Evolutionary conservation across 2,797 vertebrate genomes (phyloP).

Genomic region (Phrynocephalus vlangalii): DNA sequence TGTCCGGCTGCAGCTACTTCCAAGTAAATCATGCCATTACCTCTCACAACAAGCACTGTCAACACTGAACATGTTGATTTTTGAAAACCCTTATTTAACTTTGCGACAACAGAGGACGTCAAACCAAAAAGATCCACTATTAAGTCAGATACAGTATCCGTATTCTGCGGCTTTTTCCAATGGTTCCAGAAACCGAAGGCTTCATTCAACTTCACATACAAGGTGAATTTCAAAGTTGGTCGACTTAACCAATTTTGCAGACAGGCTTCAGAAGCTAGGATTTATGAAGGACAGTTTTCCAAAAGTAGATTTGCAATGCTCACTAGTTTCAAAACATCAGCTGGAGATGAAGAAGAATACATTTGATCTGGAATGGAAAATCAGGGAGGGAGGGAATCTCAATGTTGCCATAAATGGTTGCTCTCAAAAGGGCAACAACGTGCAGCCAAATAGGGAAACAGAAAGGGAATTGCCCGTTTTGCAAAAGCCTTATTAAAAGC

Average conservation of each 20-base stretch:
- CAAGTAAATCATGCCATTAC: not conserved
- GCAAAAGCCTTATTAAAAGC: conserved; percentile 12
- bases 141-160: conserved; percentile 41
- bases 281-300: conserved; percentile 36
- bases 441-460: conserved; percentile 16
- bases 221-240: not conserved
- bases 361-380: not conserved
- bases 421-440: not conserved
- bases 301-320: conserved; percentile 38
- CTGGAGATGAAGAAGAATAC: not conserved
- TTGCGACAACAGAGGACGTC: conserved; percentile 38
- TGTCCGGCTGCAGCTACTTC: conserved; percentile 48
- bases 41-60: conserved; percentile 19
- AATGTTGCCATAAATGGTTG: conserved; percentile 14
- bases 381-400: not conserved
- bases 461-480: not conserved
- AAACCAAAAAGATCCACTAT: conserved; percentile 30
- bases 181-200: not conserved
- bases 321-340: conserved; percentile 29
- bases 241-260: not conserved
- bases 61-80: not conserved
- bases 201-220: conserved; percentile 24
- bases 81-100: not conserved
- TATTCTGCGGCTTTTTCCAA: conserved; percentile 33
- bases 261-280: not conserved